Evolutionary conservation across 2,888 invertebrate genomes (phyloP), one percentile per base, ranked within the genome.

Genomic region (Stratiomys singularior): DNA sequence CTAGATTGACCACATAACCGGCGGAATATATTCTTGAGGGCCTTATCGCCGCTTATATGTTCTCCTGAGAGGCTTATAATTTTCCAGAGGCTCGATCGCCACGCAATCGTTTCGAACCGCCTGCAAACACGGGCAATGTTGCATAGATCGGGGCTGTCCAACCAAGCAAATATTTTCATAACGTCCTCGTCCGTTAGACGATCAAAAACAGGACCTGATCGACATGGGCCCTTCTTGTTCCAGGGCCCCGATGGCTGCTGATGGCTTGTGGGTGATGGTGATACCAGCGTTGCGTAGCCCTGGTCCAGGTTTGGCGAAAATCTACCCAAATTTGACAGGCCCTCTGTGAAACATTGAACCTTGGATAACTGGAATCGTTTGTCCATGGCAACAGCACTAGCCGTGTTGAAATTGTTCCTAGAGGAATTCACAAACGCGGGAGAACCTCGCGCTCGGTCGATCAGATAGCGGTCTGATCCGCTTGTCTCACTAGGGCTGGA

Each of bases 221-320:
- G 84, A 77, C 82, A 84, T 1, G 85, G 85, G 30, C 86, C 85
- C 76, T 86, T 87, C 77, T 87, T 88, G 71, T 84, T 86, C 86
- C 88, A 87, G 64, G 87, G 87, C 1, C 85, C 86, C 21, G 79
- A 77, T n/a, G 79, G 77, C 30, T 79, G 83, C 25, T 81, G 82
- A 80, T 85, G 85, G 21, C 81, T 81, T 0, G 86, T 85, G 2
- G 89, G 89, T 82, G 90, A 89, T 63, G 90, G 89, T 23, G 90
- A 89, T 0, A 93, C 92, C 78, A 94, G 87, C 7, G 94, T 94
- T 82, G 94, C 94, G 87, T 94, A 94, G 1, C 94, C 94, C 85
- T 94, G 93, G 86, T 94, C 94, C 56, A 93, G 88, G 83, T 91
- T 93, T 58, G 93, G 92, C 83, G 91, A 91, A 80, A 89, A 88